Evolutionary conservation across 2,113 vertebrate genomes (phyloP).

Genomic region (Hymenochirus boettgeri): DNA sequence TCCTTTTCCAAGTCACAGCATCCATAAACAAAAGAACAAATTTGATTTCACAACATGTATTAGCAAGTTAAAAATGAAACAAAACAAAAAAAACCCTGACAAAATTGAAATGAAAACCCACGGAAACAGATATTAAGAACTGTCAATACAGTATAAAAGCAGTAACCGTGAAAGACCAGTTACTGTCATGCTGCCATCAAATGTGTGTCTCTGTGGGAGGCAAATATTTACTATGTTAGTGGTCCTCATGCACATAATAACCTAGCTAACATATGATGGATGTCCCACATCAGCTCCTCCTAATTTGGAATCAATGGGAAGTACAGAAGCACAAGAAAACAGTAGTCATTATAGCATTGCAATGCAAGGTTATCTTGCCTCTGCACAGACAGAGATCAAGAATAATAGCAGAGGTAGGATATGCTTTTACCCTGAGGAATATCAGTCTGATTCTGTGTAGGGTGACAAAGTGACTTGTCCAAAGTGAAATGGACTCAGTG

Average conservation of each 20-base stretch:
- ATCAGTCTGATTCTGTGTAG: slow-evolving; percentile 25
- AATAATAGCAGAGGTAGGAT: slow-evolving; percentile 20
- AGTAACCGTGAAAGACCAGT: slow-evolving; percentile 78
- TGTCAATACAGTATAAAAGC: slow-evolving; percentile 76
- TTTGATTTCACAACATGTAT: too few relatives aligned
- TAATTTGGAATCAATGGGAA: slow-evolving; percentile 40
- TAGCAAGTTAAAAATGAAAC: too few relatives aligned
- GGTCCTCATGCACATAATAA: slow-evolving; percentile 81
- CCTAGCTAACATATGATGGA: slow-evolving; percentile 98
- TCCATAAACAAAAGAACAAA: too few relatives aligned
- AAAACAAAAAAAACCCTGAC: too few relatives aligned
- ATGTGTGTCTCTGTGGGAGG: slow-evolving; percentile 77
- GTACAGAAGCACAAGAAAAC: slow-evolving; percentile 17
- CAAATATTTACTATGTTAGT: slow-evolving; percentile 94
- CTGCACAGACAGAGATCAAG: slow-evolving; percentile 11
- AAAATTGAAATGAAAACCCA: too few relatives aligned
- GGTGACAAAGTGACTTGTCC: slow-evolving; percentile 39
- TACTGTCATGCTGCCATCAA: slow-evolving; percentile 78
- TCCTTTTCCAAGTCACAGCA: too few relatives aligned
- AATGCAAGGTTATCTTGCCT: slow-evolving; percentile 11
- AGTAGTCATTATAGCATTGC: neutral
- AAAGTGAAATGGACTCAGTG: slow-evolving; percentile 33
- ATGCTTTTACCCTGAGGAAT: slow-evolving; percentile 30
- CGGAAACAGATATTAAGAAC: slow-evolving; percentile 80
- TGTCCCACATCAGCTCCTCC: slow-evolving; percentile 65